Percentiles rank a stretch among this genome's conserved stretches.
Evolutionary conservation across 2,797 vertebrate species (phyloP).

Genomic region (Sternotherus odoratus): DNA sequence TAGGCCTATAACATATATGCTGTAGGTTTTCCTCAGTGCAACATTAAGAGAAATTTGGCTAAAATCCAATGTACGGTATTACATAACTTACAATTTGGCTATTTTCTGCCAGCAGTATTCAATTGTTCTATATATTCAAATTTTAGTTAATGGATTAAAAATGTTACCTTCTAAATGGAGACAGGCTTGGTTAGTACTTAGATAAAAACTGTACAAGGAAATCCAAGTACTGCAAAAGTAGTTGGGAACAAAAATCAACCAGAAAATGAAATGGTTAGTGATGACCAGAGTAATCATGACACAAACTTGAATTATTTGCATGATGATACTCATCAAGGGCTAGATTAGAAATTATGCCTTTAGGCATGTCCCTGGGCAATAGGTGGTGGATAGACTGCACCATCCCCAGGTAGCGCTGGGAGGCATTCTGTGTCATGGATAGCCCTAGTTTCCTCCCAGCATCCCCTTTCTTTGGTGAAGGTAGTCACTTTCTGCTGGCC

Average conservation of each 20-base stretch:
- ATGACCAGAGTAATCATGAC: not conserved
- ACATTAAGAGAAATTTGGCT: not conserved
- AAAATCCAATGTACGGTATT: not conserved
- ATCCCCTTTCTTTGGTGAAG: not conserved
- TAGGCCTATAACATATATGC: not conserved
- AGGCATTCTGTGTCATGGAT: not conserved
- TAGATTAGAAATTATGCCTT: not conserved
- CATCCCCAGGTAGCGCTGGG: not conserved
- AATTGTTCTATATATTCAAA: not conserved
- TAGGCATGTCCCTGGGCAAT: not conserved
- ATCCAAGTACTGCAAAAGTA: not conserved
- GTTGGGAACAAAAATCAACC: not conserved
- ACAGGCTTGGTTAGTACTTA: not conserved
- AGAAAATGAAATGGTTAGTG: not conserved
- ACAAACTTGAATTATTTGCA: rapidly evolving
- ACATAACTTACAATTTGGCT: not conserved
- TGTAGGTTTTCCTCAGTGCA: not conserved
- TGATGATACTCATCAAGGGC: rapidly evolving
- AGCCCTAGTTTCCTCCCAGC: not conserved
- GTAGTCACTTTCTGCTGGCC: not conserved
- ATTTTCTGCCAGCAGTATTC: not conserved
- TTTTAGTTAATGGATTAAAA: constrained; percentile 8
- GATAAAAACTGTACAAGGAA: not conserved
- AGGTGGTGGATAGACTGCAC: not conserved
- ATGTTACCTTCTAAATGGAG: not conserved